Conservation (phyloP, 1,140 invertebrate species). For the Trichoplusia ni region DNA sequence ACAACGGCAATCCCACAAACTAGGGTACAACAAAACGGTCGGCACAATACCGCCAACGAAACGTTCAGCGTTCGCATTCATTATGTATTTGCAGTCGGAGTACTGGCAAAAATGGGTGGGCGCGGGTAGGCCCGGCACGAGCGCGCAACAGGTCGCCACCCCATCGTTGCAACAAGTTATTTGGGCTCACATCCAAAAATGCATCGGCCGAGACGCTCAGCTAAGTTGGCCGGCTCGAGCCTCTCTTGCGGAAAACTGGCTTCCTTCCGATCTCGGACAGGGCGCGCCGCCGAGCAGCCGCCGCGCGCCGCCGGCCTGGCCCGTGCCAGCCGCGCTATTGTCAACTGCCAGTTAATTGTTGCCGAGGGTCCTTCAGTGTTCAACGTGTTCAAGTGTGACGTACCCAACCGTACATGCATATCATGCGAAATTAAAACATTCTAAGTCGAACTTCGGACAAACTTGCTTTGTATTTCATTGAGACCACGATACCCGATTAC, state of each 20-base stretch:
- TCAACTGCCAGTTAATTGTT: slow-evolving; percentile 25
- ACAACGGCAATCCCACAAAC: slow-evolving; percentile 52
- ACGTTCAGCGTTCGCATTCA: slow-evolving; percentile 64
- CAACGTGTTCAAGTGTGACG: no score
- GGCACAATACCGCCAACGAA: slow-evolving; percentile 54
- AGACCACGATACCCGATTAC: no score
- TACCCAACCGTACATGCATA: slow-evolving; percentile 21
- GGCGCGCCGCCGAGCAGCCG: background rate
- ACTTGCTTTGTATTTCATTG: no score
- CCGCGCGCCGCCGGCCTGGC: background rate
- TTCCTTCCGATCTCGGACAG: slow-evolving; percentile 35
- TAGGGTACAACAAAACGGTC: slow-evolving; percentile 40
- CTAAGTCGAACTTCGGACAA: no score
- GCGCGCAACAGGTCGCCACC: slow-evolving; percentile 64
- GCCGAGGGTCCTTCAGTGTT: no score
- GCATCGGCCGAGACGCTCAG: slow-evolving; percentile 60
- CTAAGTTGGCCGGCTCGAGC: slow-evolving; percentile 43
- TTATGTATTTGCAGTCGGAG: slow-evolving; percentile 67
- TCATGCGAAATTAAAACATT: slow-evolving; percentile 20
- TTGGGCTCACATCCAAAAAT: slow-evolving; percentile 78
- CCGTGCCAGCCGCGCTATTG: background rate
- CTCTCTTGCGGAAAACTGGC: slow-evolving; percentile 43
- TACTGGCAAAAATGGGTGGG: slow-evolving; percentile 66
- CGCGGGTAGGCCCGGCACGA: slow-evolving; percentile 54
- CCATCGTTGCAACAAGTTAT: slow-evolving; percentile 71